Conservation (phyloP, 2,888 invertebrate genomes). For the Sycophila texana region DNA sequence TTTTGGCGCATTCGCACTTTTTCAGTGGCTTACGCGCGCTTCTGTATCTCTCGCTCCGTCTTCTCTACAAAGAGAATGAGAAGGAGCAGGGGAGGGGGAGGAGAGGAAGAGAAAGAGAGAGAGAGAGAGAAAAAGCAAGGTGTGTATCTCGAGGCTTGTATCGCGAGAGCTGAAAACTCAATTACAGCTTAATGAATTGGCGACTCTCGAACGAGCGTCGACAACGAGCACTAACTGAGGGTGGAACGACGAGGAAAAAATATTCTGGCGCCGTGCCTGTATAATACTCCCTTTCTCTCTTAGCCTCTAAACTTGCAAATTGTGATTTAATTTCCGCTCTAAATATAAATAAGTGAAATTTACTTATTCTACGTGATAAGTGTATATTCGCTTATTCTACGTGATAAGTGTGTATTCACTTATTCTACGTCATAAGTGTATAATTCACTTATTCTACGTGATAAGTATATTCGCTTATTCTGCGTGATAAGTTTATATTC, state of each 20-base stretch:
- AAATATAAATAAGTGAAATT: no score
- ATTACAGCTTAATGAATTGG: constrained; percentile 75
- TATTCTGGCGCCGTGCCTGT: constrained; percentile 22
- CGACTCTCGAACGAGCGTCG: constrained; percentile 45
- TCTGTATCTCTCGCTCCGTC: constrained; percentile 10
- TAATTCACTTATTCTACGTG: no score
- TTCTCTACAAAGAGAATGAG: neutral
- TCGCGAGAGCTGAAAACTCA: constrained; percentile 74
- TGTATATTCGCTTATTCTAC: no score
- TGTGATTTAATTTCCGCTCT: no score
- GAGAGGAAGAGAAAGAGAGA: no score
- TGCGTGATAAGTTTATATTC: no score
- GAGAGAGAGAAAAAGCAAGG: neutral
- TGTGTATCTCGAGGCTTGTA: constrained; percentile 69
- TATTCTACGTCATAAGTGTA: no score
- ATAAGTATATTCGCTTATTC: no score
- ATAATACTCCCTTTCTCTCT: neutral
- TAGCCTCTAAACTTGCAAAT: no score
- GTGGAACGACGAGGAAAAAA: constrained; percentile 5
- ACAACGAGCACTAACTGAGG: neutral
- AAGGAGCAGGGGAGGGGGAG: no score
- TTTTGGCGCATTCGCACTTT: constrained; percentile 48
- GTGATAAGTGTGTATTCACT: no score
- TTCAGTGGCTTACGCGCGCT: constrained; percentile 59
- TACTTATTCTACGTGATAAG: no score